Percentiles rank a stretch among this genome's conserved stretches.
Conservation (phyloP, 1,140 invertebrate species). For the Lysiphlebus fabarum region DNA sequence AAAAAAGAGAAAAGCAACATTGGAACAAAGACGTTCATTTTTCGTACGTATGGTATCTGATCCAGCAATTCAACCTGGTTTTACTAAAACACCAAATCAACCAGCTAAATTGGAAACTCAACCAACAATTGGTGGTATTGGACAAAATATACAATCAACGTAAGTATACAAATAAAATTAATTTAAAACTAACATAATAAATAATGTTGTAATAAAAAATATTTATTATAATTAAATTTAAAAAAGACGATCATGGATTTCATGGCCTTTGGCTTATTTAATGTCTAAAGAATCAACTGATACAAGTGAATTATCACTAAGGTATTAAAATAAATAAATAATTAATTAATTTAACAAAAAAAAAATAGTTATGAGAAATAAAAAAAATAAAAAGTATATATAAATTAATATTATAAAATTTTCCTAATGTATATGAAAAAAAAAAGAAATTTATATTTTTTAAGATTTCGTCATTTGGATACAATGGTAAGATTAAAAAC, state of each 20-base stretch:
- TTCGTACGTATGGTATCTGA: conserved; percentile 97
- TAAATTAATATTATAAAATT: too few relatives aligned
- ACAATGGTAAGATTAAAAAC: conserved; percentile 71
- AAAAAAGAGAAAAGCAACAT: conserved; percentile 67
- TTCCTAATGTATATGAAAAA: too few relatives aligned
- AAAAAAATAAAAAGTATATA: too few relatives aligned
- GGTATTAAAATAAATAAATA: conserved; percentile 55
- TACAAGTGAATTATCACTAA: conserved; percentile 72
- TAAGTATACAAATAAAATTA: conserved; percentile 33
- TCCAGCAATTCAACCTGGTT: conserved; percentile 74
- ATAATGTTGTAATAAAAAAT: conserved; percentile 10
- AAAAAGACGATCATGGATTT: conserved; percentile 75
- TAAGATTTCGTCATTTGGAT: conserved; percentile 76
- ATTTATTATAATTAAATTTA: conserved; percentile 1
- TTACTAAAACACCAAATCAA: conserved; percentile 52
- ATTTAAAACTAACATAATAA: too few relatives aligned
- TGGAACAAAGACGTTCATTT: conserved; percentile 88
- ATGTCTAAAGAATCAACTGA: conserved; percentile 69
- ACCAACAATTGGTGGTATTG: conserved; percentile 44
- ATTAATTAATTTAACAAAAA: conserved; percentile 1
- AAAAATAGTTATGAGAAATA: too few relatives aligned
- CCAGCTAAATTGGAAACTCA: conserved; percentile 48
- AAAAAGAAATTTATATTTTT: conserved; percentile 11
- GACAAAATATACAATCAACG: conserved; percentile 34
- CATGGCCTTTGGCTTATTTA: conserved; percentile 83